phyloP scores from a whole-genome alignment of 2,888 invertebrate species.

The Hyppa rectilinea region DNA sequence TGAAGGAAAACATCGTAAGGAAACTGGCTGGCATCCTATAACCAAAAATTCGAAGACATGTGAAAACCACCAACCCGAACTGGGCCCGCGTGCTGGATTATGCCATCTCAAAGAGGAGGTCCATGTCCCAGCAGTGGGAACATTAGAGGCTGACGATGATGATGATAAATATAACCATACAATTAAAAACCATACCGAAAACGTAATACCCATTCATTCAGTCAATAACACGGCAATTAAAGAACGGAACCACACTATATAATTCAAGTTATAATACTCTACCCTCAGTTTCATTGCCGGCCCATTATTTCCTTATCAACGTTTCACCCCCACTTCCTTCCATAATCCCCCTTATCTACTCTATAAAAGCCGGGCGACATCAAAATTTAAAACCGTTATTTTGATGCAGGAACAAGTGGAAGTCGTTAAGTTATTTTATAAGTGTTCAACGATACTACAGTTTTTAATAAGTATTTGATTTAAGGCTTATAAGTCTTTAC shows the following conservation, averaged over 20 bases:
- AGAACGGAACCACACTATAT: constrained; percentile 39
- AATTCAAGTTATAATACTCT: constrained; percentile 52
- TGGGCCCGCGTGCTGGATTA: too few relatives aligned
- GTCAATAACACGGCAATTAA: constrained; percentile 41
- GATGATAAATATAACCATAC: too few relatives aligned
- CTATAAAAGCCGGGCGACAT: constrained; percentile 84
- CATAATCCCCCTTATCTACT: constrained; percentile 86
- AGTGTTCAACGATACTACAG: constrained; percentile 73
- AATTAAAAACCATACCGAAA: constrained; percentile 7
- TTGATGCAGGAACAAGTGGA: constrained; percentile 78
- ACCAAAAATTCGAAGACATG: too few relatives aligned
- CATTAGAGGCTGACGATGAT: too few relatives aligned
- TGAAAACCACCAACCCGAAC: too few relatives aligned
- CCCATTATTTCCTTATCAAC: constrained; percentile 86
- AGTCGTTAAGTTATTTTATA: constrained; percentile 80
- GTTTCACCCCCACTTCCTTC: constrained; percentile 82
- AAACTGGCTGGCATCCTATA: too few relatives aligned
- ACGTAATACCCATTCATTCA: constrained; percentile 13
- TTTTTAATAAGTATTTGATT: constrained; percentile 66
- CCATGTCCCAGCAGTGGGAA: too few relatives aligned
- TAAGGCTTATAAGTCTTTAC: constrained; percentile 17
- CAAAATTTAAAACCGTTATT: constrained; percentile 84
- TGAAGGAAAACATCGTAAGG: too few relatives aligned
- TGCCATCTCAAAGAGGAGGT: too few relatives aligned
- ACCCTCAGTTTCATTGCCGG: constrained; percentile 79